These are phyloP conservation scores for Diloba caeruleocephala DNA, from an alignment of 2,888 invertebrate genomes.

Conservation along the genomic window DNA sequence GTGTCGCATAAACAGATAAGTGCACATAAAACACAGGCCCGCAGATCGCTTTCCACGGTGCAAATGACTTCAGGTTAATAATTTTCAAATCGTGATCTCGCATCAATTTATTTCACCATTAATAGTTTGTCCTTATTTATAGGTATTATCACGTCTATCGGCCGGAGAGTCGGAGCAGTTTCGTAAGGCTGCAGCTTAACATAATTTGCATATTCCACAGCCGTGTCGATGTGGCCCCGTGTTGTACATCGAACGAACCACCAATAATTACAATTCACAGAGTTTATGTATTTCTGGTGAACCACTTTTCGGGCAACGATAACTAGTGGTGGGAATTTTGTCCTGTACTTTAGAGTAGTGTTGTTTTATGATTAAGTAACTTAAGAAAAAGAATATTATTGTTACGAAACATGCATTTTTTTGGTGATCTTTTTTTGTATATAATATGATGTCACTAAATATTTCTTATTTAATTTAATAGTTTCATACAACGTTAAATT, in stretches of 20 bases:
- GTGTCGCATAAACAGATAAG: slow-evolving; percentile 35
- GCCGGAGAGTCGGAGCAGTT: slow-evolving; percentile 67
- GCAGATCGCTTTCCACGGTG: slow-evolving; percentile 70
- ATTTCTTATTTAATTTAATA: background rate
- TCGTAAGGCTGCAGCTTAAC: slow-evolving; percentile 79
- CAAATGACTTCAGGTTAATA: slow-evolving; percentile 75
- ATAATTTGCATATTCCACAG: slow-evolving; percentile 84
- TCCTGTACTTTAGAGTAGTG: no score
- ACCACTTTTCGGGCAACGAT: slow-evolving; percentile 26
- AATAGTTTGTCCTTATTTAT: slow-evolving; percentile 85
- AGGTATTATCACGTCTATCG: slow-evolving; percentile 83
- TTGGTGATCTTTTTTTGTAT: no score
- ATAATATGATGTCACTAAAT: slow-evolving; percentile 3
- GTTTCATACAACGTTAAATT: slow-evolving; percentile 6
- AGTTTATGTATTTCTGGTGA: slow-evolving; percentile 34
- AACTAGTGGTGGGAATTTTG: slow-evolving; percentile 9
- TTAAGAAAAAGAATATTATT: no score
- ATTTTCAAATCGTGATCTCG: slow-evolving; percentile 84
- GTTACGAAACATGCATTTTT: no score
- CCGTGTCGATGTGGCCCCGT: slow-evolving; percentile 69
- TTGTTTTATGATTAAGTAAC: no score
- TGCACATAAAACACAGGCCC: slow-evolving; percentile 36
- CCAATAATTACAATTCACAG: slow-evolving; percentile 61
- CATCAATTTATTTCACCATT: slow-evolving; percentile 83
- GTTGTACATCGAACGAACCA: slow-evolving; percentile 60